Conservation (phyloP, 23 tunicate genomes). For the Diplosoma virens region DNA sequence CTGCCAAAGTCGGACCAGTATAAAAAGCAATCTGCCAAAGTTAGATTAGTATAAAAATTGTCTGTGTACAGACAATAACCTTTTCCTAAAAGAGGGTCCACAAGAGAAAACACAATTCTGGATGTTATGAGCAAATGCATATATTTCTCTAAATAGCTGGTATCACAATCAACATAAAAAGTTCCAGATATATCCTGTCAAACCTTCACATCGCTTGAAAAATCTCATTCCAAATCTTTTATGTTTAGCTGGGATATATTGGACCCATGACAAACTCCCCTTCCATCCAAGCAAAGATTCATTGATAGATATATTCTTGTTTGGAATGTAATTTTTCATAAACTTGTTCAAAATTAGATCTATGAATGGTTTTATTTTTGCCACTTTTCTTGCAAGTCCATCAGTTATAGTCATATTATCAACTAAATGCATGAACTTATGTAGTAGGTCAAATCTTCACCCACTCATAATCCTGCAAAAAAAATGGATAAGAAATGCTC, state of each 20-base stretch:
- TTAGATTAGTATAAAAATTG: too few relatives aligned
- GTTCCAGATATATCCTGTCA: slow-evolving; percentile 1
- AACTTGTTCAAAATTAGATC: not conserved
- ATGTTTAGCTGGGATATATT: too few relatives aligned
- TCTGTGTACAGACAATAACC: too few relatives aligned
- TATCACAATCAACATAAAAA: not conserved
- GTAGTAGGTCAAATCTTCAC: not conserved
- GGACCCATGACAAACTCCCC: not conserved
- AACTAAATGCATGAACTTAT: not conserved
- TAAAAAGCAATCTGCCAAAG: not conserved
- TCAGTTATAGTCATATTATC: not conserved
- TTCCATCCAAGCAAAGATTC: slow-evolving; percentile 6
- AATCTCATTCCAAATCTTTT: too few relatives aligned
- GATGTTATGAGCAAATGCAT: not conserved
- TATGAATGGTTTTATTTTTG: not conserved
- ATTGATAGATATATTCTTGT: not conserved
- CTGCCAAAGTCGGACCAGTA: not conserved
- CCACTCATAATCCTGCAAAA: not conserved
- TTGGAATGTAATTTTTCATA: not conserved
- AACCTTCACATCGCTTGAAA: not conserved
- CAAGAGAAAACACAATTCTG: not conserved
- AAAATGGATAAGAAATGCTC: slow-evolving; percentile 3
- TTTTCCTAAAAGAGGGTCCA: slow-evolving; percentile 7
- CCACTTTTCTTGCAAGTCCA: not conserved
- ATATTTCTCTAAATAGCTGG: not conserved